Conservation (phyloP, 1,140 invertebrate genomes). For the Chlorops oryzae region DNA sequence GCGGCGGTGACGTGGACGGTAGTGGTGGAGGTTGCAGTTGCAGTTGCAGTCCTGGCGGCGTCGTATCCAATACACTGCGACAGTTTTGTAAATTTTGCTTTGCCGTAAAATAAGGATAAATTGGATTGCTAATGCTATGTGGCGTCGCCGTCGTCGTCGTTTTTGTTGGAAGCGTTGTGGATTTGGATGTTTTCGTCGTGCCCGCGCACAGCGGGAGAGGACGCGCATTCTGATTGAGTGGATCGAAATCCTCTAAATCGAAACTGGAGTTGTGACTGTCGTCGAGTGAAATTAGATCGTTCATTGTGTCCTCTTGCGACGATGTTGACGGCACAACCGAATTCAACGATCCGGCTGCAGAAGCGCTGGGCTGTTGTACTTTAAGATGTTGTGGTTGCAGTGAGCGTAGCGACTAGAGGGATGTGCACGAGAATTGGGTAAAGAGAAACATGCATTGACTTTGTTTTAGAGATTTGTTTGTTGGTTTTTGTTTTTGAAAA, state of each 20-base stretch:
- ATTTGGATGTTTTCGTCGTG: conserved; percentile 38
- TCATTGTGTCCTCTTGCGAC: conserved; percentile 34
- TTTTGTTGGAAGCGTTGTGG: conserved; percentile 49
- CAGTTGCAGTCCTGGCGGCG: conserved; percentile 12
- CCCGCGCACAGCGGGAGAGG: conserved; percentile 29
- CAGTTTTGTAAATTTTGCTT: conserved; percentile 27
- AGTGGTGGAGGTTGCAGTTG: conserved; percentile 26
- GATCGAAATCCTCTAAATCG: conserved; percentile 46
- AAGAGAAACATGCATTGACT: too few relatives aligned
- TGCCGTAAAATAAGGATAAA: conserved; percentile 56
- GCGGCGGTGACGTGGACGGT: conserved; percentile 17
- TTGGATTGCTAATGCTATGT: conserved; percentile 51
- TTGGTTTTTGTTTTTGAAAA: too few relatives aligned
- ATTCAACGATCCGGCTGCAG: background rate
- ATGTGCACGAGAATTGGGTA: too few relatives aligned
- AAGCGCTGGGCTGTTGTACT: conserved; percentile 13
- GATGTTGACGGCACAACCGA: background rate
- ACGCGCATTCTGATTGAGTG: conserved; percentile 44
- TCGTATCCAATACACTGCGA: background rate
- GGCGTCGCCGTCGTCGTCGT: background rate
- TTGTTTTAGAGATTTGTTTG: too few relatives aligned
- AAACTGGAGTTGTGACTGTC: conserved; percentile 45
- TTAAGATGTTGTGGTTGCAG: conserved; percentile 19
- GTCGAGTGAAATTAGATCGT: conserved; percentile 46
- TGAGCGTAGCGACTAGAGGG: conserved; percentile 25